These are phyloP conservation scores for Cheirogaleus medius DNA, from an alignment of 2,113 vertebrate genomes.

Conservation along the genomic window DNA sequence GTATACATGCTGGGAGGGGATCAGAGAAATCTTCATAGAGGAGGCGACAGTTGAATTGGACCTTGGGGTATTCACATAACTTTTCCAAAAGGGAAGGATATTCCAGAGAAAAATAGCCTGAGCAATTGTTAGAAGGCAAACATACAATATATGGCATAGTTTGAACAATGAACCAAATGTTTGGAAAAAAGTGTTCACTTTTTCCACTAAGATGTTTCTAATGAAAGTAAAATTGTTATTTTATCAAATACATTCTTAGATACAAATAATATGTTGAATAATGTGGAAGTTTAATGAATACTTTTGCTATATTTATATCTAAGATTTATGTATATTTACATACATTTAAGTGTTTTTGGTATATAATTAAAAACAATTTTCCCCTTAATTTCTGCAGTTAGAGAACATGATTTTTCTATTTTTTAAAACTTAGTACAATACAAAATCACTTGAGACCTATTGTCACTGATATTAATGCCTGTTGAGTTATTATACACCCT, in stretches of 20 bases:
- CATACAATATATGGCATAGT: not conserved
- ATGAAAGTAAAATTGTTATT: not conserved
- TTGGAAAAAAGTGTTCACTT: not conserved
- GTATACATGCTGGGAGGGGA: not conserved
- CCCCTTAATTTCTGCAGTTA: constrained; percentile 58
- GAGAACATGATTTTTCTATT: constrained; percentile 58
- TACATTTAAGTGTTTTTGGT: not conserved
- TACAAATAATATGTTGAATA: not conserved
- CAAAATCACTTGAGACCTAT: not conserved
- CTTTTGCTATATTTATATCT: not conserved
- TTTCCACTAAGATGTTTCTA: not conserved
- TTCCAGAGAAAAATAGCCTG: not conserved
- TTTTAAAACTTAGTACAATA: not conserved
- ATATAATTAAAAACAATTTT: constrained; percentile 7
- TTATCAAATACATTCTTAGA: not conserved
- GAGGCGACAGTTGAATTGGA: not conserved
- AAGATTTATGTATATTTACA: constrained; percentile 32
- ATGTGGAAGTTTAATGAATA: not conserved
- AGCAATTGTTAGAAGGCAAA: not conserved
- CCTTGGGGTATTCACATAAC: not conserved
- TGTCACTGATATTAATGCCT: constrained; percentile 68
- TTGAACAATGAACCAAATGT: not conserved
- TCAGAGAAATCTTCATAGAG: not conserved
- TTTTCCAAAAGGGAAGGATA: not conserved
- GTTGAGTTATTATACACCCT: constrained; percentile 45